Conservation (phyloP, 2,113 vertebrate species). For the Motacilla alba region DNA sequence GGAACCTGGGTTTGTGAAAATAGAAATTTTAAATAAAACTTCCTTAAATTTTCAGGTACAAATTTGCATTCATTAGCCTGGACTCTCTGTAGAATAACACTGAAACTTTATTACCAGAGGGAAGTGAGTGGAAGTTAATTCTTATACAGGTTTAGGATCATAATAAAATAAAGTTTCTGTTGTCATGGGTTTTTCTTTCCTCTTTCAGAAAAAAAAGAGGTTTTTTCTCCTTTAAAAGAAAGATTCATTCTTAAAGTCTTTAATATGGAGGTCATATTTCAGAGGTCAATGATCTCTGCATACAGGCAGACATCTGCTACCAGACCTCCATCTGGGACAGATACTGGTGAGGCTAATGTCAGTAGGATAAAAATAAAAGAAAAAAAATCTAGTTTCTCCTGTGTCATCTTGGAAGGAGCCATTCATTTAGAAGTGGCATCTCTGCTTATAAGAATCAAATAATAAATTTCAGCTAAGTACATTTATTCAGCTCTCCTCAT, state of each 20-base stretch:
- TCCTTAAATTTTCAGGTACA: background rate
- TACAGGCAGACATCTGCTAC: slow-evolving; percentile 46
- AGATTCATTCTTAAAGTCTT: background rate
- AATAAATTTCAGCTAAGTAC: background rate
- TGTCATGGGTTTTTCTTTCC: background rate
- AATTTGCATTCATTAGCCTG: background rate
- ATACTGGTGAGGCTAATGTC: slow-evolving; percentile 11
- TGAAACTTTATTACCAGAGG: background rate
- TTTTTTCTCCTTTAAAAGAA: background rate
- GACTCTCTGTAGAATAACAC: background rate
- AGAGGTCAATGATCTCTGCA: background rate
- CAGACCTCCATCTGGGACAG: slow-evolving; percentile 44
- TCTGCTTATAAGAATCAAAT: background rate
- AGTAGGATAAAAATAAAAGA: background rate
- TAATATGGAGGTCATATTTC: background rate
- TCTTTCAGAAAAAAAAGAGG: background rate
- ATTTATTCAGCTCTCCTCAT: background rate
- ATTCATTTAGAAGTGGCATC: background rate
- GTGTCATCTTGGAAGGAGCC: background rate
- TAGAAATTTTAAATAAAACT: background rate
- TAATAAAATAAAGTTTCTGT: background rate
- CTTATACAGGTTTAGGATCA: background rate
- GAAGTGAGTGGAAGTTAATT: background rate
- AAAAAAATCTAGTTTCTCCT: background rate
- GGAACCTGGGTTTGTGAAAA: background rate